Base-by-base conservation (phyloP, 2,888 invertebrate genomes). In the Octonoba sinensis region DNA sequence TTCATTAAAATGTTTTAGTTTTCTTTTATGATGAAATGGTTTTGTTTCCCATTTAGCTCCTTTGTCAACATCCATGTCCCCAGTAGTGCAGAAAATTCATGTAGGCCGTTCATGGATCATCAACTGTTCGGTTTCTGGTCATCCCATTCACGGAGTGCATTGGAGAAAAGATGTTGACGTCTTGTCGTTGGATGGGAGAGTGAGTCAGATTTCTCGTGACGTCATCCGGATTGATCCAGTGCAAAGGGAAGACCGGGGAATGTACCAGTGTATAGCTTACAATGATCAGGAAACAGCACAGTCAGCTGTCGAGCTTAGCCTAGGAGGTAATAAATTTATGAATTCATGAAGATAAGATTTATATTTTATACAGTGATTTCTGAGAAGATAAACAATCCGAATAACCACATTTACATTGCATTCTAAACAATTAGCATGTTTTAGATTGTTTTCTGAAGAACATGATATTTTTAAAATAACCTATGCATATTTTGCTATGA, bases 251-350 rank as follows among this genome's bases (percentile, higher is more conserved):
- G 84, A 85, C 27, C 20, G 79, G 1, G 84, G 84, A 22, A 84
- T 84, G 83, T 84, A 85, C 51, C 84, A 85, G 59, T 84, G 85
- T 65, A 75, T 84, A 12, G 84, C 77, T 1, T 82, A 72, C 22
- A 81, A 79, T 16, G 79, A 83, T 20, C 66, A 76, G 54, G 83
- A 79, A 56, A 74, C 83, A n/a, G 75, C 81, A 3, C 83, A 83
- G 18, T 54, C 83, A 8, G 75, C 83, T 16, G 81, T 76, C 13
- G 72, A 79, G 24, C 66, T 83, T 8, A 73, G 59, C 16, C 75
- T 83, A 15, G 83, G 77, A 66, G 83, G 83, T 81, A 66, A 22
- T 36, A 6, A 36, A 11, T 36, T 36, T 36, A 27, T 36, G 3
- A 36, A 36, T 36, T 36, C 6, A 6, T 36, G 3, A 20, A 22